Evolutionary conservation across 1,140 invertebrate species (phyloP).

Genomic region (Drosophila nasuta): DNA sequence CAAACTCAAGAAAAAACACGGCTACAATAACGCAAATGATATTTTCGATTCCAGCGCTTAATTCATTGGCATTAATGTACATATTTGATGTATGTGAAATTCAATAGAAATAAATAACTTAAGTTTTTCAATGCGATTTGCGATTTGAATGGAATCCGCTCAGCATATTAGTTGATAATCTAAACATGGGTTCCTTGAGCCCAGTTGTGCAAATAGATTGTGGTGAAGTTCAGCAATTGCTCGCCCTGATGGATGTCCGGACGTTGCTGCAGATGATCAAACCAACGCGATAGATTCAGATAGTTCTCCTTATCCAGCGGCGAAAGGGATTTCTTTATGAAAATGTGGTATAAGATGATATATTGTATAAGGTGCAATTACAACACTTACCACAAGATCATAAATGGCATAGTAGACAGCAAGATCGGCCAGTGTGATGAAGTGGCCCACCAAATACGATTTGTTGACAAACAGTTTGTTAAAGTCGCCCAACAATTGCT

Average conservation of each 20-base stretch:
- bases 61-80: constrained; percentile 69
- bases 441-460: constrained; percentile 87
- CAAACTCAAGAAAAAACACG: constrained; percentile 34
- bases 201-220: constrained; percentile 85
- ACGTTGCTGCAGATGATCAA: constrained; percentile 88
- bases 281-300: constrained; percentile 89
- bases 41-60: constrained; percentile 66
- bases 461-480: constrained; percentile 85
- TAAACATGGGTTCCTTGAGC: constrained; percentile 84
- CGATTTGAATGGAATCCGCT: constrained; percentile 40
- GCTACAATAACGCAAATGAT: constrained; percentile 49
- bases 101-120: constrained; percentile 79
- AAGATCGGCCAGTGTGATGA: constrained; percentile 87
- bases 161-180: background rate
- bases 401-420: constrained; percentile 87
- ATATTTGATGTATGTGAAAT: constrained; percentile 51
- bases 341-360: background rate
- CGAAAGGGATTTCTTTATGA: constrained; percentile 84
- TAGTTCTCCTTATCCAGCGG: constrained; percentile 87
- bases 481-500: constrained; percentile 85
- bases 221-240: constrained; percentile 87
- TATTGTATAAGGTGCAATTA: background rate
- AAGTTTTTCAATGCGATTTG: constrained; percentile 51
- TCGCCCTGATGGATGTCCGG: constrained; percentile 86
- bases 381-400: constrained; percentile 85